Base-by-base conservation (phyloP, 2,113 vertebrate species). In the Nothocercus julius region DNA sequence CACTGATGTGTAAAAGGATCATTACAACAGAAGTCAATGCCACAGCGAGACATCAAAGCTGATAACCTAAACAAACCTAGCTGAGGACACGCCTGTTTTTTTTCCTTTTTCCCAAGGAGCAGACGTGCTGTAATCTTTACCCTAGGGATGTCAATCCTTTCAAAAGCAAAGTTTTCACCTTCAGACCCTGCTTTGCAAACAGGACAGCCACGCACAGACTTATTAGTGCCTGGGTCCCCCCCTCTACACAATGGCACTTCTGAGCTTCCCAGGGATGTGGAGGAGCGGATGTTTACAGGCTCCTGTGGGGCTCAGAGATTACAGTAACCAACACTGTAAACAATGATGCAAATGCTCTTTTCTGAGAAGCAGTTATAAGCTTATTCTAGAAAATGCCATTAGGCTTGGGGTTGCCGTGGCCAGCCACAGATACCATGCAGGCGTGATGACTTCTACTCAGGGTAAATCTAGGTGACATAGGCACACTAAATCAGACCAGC, bases 361-460 rank as follows among this genome's bases (percentile, higher is more conserved):
- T 94, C 73, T 94, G 82, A 95, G 87, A 87, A 95, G 72, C 30
- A 91, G 64, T 64, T 83, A 11, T 28, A 32, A 88, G 54, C 67
- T 66, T 72, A 38, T 47, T 89, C 54, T 75, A 86, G 56, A 82
- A 92, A 77, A 88, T 58, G 40, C 5, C 25, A n/a, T 87, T 70
- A 93, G 11, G 62, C 25, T 75, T 40, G 62, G 56, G 42, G 15
- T 47, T 85, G 87, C 87, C 0, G 0, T 28, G 20, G 87, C 79
- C 72, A 72, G 56, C 32, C 51, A 53, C 32, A 86, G 73, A 36
- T 47, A 24, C 34, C 17, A 75, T 4, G 21, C 7, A 75, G 45
- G 13, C 59, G 0, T 34, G 73, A 77, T 49, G 91, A 68, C 91
- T 85, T 61, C 64, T 88, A 32, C 73, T 81, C 20, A 51, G 42